These are phyloP conservation scores for Cathartes aura DNA, from an alignment of 2,113 vertebrate genomes.

Conservation along the genomic window DNA sequence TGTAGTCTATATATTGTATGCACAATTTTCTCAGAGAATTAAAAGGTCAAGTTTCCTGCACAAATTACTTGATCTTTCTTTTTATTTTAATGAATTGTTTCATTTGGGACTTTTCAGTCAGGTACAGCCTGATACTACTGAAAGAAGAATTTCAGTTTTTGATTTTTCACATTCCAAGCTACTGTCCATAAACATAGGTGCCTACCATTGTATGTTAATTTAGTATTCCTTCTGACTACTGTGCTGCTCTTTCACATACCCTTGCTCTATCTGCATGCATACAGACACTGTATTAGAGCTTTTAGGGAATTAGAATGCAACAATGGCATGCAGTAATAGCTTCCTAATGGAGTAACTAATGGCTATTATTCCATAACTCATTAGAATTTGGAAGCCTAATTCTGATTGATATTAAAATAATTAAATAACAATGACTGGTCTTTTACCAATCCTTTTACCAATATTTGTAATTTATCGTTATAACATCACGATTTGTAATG, in stretches of 20 bases:
- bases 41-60: background rate
- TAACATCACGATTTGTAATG: background rate
- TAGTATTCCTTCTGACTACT: background rate
- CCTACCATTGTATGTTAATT: background rate
- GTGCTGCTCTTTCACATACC: background rate
- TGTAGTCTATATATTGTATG: background rate
- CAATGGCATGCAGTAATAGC: background rate
- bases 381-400: background rate
- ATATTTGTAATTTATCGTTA: background rate
- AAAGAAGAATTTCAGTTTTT: background rate
- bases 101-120: background rate
- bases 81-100: background rate
- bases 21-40: background rate
- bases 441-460: background rate
- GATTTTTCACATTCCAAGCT: background rate
- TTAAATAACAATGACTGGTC: background rate
- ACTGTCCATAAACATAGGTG: background rate
- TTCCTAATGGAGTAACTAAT: constrained; percentile 8
- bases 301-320: background rate
- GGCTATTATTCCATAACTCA: background rate
- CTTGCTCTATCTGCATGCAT: background rate
- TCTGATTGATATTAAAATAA: background rate
- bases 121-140: background rate
- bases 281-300: background rate
- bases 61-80: background rate